These are phyloP conservation scores for Sula dactylatra DNA, from an alignment of 2,113 vertebrate species.

Conservation along the genomic window DNA sequence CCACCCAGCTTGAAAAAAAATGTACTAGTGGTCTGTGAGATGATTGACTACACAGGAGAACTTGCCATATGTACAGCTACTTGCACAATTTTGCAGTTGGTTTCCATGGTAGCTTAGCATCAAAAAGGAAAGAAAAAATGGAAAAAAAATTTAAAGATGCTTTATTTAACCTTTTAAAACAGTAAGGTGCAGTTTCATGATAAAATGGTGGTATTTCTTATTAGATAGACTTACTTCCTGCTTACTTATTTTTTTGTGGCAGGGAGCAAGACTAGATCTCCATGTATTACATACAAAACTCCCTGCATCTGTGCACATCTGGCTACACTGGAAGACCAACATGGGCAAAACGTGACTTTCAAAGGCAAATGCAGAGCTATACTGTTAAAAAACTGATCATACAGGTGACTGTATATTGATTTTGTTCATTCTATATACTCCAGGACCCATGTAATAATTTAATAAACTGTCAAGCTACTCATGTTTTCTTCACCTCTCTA, in stretches of 20 bases:
- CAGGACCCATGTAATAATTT: neutral
- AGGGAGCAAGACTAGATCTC: neutral
- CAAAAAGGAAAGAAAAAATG: neutral
- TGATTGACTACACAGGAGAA: neutral
- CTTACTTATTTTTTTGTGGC: neutral
- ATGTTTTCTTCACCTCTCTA: slow-evolving; percentile 74
- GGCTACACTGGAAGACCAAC: neutral
- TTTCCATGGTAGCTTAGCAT: neutral
- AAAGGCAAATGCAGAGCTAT: neutral
- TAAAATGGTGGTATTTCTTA: neutral
- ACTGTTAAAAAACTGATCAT: neutral
- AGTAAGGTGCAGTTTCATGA: neutral
- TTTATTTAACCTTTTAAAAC: neutral
- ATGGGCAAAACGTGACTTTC: neutral
- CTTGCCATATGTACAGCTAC: neutral
- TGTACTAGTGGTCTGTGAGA: neutral
- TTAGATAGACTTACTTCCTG: neutral
- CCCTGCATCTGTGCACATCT: neutral
- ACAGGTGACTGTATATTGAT: neutral
- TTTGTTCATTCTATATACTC: neutral
- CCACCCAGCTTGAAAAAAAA: neutral
- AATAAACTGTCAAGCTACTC: slow-evolving; percentile 48
- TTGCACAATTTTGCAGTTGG: neutral
- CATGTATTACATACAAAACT: neutral
- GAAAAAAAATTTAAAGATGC: neutral